Conservation (phyloP, 2,113 vertebrate species). For the Petroica traversi region DNA sequence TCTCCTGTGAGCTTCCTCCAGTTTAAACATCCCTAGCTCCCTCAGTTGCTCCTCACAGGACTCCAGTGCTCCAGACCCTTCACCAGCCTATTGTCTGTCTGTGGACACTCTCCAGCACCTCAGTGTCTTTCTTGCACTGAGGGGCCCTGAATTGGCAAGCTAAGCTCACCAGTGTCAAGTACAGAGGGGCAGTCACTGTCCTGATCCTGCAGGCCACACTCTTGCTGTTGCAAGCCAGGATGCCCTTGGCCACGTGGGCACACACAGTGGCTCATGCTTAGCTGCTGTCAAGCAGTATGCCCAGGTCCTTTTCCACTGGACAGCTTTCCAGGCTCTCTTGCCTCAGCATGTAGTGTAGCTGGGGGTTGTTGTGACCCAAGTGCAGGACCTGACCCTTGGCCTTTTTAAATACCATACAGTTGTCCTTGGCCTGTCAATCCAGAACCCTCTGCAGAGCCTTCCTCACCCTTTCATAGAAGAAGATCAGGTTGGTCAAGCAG, state of each 20-base stretch:
- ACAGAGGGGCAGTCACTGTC: background rate
- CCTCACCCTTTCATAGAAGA: background rate
- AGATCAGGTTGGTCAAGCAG: background rate
- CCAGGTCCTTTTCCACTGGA: background rate
- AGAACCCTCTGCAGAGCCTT: background rate
- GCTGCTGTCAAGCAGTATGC: too few relatives aligned
- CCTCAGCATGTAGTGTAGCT: background rate
- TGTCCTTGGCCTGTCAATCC: fast-evolving
- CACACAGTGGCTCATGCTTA: background rate
- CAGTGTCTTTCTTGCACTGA: background rate
- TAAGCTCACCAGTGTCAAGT: background rate
- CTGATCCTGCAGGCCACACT: background rate
- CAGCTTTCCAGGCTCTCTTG: background rate
- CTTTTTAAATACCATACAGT: background rate
- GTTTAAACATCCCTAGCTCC: background rate
- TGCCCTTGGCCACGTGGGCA: background rate
- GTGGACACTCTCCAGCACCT: background rate
- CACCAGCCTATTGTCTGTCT: background rate
- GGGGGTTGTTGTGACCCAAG: background rate
- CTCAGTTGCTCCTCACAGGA: background rate
- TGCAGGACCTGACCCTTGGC: background rate
- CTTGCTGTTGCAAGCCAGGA: background rate
- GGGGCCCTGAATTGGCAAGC: background rate
- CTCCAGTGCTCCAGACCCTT: background rate
- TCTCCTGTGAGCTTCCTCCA: background rate